These are phyloP conservation scores for Brachionus calyciflorus DNA, from an alignment of 1,140 invertebrate genomes.

Conservation along the genomic window DNA sequence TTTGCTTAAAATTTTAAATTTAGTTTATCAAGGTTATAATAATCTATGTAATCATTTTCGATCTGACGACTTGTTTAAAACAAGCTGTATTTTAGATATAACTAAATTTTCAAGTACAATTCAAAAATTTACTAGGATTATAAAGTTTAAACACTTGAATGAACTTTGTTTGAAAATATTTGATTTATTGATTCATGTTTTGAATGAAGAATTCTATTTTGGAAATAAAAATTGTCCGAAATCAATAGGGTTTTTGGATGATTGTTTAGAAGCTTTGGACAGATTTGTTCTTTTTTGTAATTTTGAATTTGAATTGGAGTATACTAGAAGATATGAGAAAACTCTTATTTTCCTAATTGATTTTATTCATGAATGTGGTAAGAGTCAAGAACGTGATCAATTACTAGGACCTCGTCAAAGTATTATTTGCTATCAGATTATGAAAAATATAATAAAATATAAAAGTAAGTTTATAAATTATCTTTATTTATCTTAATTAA, in stretches of 20 bases:
- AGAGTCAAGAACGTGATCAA: neutral
- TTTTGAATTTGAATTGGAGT: neutral
- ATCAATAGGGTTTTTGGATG: neutral
- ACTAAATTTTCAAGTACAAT: neutral
- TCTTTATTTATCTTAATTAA: neutral
- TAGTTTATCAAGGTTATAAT: neutral
- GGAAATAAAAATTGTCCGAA: neutral
- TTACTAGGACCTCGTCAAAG: neutral
- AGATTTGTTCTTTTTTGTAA: neutral
- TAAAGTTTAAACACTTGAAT: neutral
- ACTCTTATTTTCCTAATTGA: neutral
- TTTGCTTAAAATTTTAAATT: neutral
- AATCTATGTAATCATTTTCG: neutral
- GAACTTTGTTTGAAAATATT: neutral
- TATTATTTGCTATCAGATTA: neutral
- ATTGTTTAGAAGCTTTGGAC: neutral
- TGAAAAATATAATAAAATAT: neutral
- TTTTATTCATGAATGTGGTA: neutral
- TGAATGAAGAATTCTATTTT: neutral
- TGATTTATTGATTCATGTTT: neutral
- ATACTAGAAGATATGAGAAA: neutral
- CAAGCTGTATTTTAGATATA: neutral
- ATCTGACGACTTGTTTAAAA: neutral
- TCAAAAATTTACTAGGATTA: neutral
- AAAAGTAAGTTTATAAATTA: neutral